Percentiles rank a stretch among this genome's conserved stretches.
Conservation (phyloP, 2,113 vertebrate genomes). For the Leptodactylus fuscus region DNA sequence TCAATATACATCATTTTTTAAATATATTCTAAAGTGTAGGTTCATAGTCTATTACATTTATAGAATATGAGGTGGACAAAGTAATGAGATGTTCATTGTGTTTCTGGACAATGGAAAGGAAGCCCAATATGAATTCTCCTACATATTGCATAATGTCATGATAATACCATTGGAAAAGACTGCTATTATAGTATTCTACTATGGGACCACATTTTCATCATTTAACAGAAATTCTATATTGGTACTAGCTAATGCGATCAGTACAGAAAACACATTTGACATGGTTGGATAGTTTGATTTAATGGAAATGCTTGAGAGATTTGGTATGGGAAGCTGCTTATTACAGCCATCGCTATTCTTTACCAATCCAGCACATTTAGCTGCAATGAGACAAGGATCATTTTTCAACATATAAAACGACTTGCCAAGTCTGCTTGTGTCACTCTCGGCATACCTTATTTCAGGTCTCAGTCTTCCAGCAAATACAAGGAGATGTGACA, state of each 20-base stretch:
- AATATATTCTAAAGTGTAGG: neutral
- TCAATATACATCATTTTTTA: neutral
- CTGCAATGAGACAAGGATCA: constrained; percentile 44
- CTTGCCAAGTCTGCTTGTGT: constrained; percentile 17
- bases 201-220: neutral
- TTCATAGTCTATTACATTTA: neutral
- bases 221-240: constrained; percentile 24
- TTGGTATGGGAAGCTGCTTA: constrained; percentile 34
- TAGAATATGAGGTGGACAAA: neutral
- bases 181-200: neutral
- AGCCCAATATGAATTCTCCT: neutral
- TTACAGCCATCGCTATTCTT: constrained; percentile 32
- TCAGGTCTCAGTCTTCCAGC: constrained; percentile 20
- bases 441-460: constrained; percentile 44
- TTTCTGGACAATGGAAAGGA: neutral
- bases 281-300: constrained; percentile 52
- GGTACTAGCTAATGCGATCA: constrained; percentile 10
- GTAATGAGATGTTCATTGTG: neutral
- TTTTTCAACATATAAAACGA: constrained; percentile 55
- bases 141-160: neutral
- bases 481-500: constrained; percentile 44
- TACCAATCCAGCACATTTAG: constrained; percentile 37
- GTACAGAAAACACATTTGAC: constrained; percentile 46
- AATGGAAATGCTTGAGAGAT: constrained; percentile 48
- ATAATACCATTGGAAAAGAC: constrained; percentile 1